These are phyloP conservation scores for Platichthys flesus DNA, from an alignment of 2,113 vertebrate species.

Conservation along the genomic window DNA sequence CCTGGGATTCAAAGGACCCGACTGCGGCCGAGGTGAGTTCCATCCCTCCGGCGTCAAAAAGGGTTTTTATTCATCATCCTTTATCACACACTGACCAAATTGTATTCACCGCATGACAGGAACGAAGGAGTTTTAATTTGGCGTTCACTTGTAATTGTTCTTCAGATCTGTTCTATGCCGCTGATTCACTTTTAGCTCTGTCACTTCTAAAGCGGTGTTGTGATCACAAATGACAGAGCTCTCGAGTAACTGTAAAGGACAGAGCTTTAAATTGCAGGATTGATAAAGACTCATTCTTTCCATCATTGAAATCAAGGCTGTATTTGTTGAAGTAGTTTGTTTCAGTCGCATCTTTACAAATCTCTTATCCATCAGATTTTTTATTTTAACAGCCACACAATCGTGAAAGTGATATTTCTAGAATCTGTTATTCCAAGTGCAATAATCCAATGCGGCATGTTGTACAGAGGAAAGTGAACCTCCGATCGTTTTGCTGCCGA, in stretches of 20 bases:
- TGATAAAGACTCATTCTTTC: no score
- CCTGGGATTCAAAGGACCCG: slow-evolving; percentile 93
- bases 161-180: slow-evolving; percentile 5
- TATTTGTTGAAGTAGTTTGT: slow-evolving; percentile 3
- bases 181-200: slow-evolving; percentile 6
- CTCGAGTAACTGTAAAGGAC: background rate
- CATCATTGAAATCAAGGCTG: background rate
- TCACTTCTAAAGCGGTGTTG: slow-evolving; percentile 1
- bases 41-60: slow-evolving; percentile 13
- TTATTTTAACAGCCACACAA: slow-evolving; percentile 1
- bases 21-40: slow-evolving; percentile 93
- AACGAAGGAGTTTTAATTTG: slow-evolving; percentile 5
- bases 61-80: slow-evolving; percentile 27
- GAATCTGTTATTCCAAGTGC: background rate
- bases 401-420: background rate
- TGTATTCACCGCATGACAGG: slow-evolving; percentile 3
- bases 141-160: slow-evolving; percentile 24
- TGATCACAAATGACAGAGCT: slow-evolving; percentile 16
- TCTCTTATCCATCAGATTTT: slow-evolving; percentile 38
- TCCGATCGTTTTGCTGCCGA: slow-evolving; percentile 14
- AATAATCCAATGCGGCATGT: no score
- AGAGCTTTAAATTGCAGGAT: slow-evolving; percentile 1
- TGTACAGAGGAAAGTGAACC: no score
- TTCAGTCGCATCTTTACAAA: slow-evolving; percentile 17
- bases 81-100: slow-evolving; percentile 21